Base-by-base conservation (phyloP, 2,888 invertebrate species). In the Trissolcus brochymenae region DNA sequence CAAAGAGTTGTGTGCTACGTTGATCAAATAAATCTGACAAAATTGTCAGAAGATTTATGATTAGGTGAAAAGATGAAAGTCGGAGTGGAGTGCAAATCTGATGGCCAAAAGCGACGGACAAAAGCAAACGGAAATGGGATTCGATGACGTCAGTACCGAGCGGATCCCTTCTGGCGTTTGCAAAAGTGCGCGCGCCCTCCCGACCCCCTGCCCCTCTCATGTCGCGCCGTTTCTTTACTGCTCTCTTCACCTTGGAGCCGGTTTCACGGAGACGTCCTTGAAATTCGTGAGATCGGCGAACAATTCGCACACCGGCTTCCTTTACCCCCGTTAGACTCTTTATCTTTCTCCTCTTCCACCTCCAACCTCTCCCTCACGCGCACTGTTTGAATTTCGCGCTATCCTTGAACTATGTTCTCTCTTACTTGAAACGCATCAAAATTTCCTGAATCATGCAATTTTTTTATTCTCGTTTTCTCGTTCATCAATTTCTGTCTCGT, bases 221-320 rank as follows among this genome's bases (percentile, higher is more conserved):
- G 65, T 59, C 55, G 25, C 57, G 62, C 57, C 73, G 62, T 64
- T 74, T 75, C 64, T 68, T 68, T 60, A 71, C 65, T 71, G 72
- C 61, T 78, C 70, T 76, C 72, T 76, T 79, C 81, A 79, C 82
- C 82, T 81, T 79, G 81, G 79, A 86, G 83, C 85, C 85, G 86
- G 87, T 86, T 87, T 86, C 66, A 82, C 83, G 81, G 82, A 83
- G 87, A 86, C 86, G 88, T 88, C 88, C 88, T 88, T 88, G 88
- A 88, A 87, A 87, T 87, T 87, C 87, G 86, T 86, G 84, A 85
- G 84, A 84, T 86, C 84, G 83, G 82, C 82, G 84, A 86, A 84
- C 86, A 84, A 85, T 81, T 80, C 67, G 74, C 78, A 81, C 85
- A 83, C 81, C 82, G 72, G 74, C 61, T 71, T 75, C 75, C 75